phyloP scores from a whole-genome alignment of 2,797 vertebrate genomes.

The Aldrovandia affinis region DNA sequence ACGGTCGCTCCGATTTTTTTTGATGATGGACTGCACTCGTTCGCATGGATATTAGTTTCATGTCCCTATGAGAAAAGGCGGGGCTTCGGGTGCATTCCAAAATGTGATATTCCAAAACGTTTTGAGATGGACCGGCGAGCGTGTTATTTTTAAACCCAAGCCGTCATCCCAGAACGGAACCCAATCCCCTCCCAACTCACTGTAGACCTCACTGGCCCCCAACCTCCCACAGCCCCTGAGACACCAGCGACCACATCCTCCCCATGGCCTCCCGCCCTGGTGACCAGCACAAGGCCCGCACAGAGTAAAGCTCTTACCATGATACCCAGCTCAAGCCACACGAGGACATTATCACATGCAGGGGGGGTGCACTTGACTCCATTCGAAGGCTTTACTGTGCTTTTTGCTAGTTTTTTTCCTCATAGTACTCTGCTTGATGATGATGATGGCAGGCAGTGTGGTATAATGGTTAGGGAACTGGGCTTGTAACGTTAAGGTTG shows the following conservation, averaged over 20 bases:
- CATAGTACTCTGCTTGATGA: not conserved
- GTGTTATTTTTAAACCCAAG: not conserved
- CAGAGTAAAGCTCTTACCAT: not conserved
- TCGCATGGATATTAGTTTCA: not conserved
- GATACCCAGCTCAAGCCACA: not conserved
- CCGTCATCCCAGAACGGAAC: not conserved
- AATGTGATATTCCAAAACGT: conserved; percentile 8
- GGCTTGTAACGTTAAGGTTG: too few species aligned
- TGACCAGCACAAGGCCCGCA: not conserved
- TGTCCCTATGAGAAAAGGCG: not conserved
- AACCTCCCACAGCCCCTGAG: not conserved
- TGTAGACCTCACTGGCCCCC: not conserved
- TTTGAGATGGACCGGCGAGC: not conserved
- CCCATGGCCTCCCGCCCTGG: conserved; percentile 8
- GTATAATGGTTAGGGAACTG: too few species aligned
- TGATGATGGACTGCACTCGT: not conserved
- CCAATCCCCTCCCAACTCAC: not conserved
- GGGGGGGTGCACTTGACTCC: not conserved
- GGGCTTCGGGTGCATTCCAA: not conserved
- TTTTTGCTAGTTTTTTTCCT: not conserved
- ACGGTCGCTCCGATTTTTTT: not conserved
- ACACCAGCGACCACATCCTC: conserved; percentile 17
- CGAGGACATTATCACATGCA: not conserved
- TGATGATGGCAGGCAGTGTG: too few species aligned
- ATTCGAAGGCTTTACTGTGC: not conserved